Conservation (phyloP, 2,113 vertebrate species). For the Sterrhoptilus dennistouni region DNA sequence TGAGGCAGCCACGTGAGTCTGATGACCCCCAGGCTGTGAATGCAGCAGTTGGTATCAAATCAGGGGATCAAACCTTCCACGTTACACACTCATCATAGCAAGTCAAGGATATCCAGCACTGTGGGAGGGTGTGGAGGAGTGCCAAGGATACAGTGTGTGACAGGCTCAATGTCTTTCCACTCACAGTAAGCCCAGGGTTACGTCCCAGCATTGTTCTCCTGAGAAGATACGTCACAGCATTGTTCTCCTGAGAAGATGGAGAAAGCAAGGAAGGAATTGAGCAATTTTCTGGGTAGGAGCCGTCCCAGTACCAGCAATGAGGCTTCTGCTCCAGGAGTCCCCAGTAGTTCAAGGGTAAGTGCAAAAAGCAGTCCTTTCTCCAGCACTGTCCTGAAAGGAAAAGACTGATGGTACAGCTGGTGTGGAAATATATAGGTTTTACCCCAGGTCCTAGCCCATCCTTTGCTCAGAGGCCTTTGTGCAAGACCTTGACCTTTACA, state of each 20-base stretch:
- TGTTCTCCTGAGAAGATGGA: slow-evolving; percentile 38
- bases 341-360: slow-evolving; percentile 70
- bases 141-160: neutral
- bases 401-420: neutral
- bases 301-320: neutral
- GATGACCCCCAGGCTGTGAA: neutral
- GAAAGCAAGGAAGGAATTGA: slow-evolving; percentile 13
- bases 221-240: neutral
- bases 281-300: neutral
- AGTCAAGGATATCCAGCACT: neutral
- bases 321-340: slow-evolving; percentile 65
- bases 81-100: neutral
- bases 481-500: neutral
- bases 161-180: neutral
- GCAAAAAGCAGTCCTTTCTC: neutral
- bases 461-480: neutral
- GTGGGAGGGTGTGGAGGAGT: neutral
- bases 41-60: neutral
- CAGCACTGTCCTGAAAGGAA: neutral
- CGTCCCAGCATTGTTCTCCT: neutral
- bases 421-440: neutral
- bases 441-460: neutral
- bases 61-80: neutral
- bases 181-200: neutral
- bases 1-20: neutral